A percentile compares a stretch with the other conserved stretches of the same genome.
These are phyloP conservation scores for Luperina nickerlii DNA, from an alignment of 2,888 invertebrate species.

Conservation along the genomic window DNA sequence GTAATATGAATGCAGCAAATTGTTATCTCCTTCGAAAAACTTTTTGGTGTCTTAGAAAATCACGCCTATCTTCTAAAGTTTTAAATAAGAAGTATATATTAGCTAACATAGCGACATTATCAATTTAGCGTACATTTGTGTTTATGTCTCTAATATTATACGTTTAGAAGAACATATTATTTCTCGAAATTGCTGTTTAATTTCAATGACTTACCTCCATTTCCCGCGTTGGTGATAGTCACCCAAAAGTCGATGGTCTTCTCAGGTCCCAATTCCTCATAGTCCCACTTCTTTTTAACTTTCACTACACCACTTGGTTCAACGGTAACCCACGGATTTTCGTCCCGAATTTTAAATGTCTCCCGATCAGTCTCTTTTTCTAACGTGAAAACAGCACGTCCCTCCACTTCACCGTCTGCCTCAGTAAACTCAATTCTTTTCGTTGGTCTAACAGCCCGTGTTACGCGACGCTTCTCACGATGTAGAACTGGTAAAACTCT, in stretches of 20 bases:
- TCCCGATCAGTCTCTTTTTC: conserved; percentile 98
- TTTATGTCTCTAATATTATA: background rate
- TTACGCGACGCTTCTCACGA: conserved; percentile 94
- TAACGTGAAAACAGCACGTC: conserved; percentile 96
- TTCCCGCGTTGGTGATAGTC: conserved; percentile 97
- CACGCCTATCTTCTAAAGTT: background rate
- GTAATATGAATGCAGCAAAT: background rate
- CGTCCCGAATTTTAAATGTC: conserved; percentile 97
- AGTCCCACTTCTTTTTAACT: conserved; percentile 99
- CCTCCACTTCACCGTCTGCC: conserved; percentile 96
- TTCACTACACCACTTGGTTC: conserved; percentile 97
- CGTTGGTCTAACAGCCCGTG: conserved; percentile 97
- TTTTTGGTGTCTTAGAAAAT: conserved; percentile 25
- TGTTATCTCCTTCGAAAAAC: background rate
- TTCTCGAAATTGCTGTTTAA: background rate
- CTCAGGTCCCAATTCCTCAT: conserved; percentile 97
- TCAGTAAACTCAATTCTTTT: conserved; percentile 98
- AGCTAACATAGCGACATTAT: conserved; percentile 14
- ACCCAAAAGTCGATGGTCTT: conserved; percentile 99
- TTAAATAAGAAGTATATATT: background rate
- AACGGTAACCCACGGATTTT: conserved; percentile 98
- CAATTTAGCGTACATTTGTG: background rate
- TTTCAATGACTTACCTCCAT: conserved; percentile 92
- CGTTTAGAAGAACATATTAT: background rate
- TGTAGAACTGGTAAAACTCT: conserved; percentile 92